Conservation (phyloP, 2,888 invertebrate genomes). For the Nomada goodeniana region DNA sequence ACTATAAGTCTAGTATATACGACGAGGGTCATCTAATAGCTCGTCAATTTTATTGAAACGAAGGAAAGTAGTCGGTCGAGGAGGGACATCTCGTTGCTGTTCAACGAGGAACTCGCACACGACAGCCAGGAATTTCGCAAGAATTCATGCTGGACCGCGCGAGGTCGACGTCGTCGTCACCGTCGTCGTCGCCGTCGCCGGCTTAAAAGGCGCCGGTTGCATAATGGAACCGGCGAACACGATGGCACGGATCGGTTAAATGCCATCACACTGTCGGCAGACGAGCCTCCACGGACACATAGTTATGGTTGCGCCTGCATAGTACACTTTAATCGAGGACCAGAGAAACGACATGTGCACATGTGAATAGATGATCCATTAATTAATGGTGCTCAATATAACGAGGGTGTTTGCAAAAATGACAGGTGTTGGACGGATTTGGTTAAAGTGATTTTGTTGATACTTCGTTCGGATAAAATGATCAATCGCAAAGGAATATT, state of each 20-base stretch:
- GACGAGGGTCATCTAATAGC: not conserved
- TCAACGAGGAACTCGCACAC: constrained; percentile 58
- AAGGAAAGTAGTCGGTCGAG: not conserved
- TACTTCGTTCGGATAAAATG: not conserved
- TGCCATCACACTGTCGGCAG: constrained; percentile 70
- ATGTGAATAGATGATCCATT: constrained; percentile 26
- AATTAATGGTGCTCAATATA: constrained; percentile 8
- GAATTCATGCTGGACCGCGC: constrained; percentile 51
- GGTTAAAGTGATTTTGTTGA: not conserved
- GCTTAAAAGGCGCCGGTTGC: constrained; percentile 64
- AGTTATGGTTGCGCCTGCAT: constrained; percentile 3
- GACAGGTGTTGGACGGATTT: not conserved
- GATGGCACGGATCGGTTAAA: constrained; percentile 75
- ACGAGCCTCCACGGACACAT: constrained; percentile 36
- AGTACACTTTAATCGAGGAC: constrained; percentile 3
- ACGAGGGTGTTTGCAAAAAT: constrained; percentile 9
- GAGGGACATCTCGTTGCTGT: constrained; percentile 41
- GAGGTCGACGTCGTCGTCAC: constrained; percentile 18
- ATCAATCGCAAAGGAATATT: no score
- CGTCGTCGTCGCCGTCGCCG: constrained; percentile 61
- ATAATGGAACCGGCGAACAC: constrained; percentile 57
- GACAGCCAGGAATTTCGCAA: constrained; percentile 64
- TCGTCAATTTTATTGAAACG: not conserved
- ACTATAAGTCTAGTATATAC: not conserved
- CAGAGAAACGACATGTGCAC: constrained; percentile 1